Base-by-base conservation (phyloP, 2,797 vertebrate genomes). In the Eulemur rubriventer region DNA sequence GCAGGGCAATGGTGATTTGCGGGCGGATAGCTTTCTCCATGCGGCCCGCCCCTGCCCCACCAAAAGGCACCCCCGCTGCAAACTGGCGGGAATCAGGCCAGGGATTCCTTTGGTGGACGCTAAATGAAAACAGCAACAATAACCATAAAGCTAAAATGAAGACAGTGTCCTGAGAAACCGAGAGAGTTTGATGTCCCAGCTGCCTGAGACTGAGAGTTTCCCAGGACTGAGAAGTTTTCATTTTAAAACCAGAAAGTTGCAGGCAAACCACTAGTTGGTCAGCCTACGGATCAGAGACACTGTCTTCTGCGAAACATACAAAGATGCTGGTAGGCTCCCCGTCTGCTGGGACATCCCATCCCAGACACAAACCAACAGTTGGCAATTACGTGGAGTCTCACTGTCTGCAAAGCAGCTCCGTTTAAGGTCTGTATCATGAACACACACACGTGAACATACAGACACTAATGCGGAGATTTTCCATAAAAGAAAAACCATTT, bases 141-240 rank as follows among this genome's bases (percentile, higher is more conserved):
- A 63, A 75, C 52, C 73, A 57, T 67, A 95, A 35, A 65, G 67
- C 41, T n/a, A 14, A 89, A 78, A 72, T 28, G 26, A 87, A 46
- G 5, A 2, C 0, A 2, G 50, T 11, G 61, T 93, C 89, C 89
- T 10, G 9, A 94, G 59, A 88, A 82, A 35, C 28, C 0, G 3
- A 0, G 0, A 3, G 33, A 3, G 11, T 33, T 8, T 78, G 87
- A 43, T 20, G 18, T 65, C 46, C 48, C 1, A 2, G 20, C 14
- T 33, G 61, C 50, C 87, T 28, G 6, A 76, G 79, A 67, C 70
- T 2, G 11, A 22, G 6, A 43, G 2, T 22, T n/a, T 46, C 83
- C 78, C 73, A 41, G n/a, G 75, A 61, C 50, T 28, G 0, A 1
- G 8, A 63, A 65, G 18, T 8, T 43, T 65, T 33, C 0, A 3